These are phyloP conservation scores for Labrus mixtus DNA, from an alignment of 2,113 vertebrate species.

Conservation along the genomic window DNA sequence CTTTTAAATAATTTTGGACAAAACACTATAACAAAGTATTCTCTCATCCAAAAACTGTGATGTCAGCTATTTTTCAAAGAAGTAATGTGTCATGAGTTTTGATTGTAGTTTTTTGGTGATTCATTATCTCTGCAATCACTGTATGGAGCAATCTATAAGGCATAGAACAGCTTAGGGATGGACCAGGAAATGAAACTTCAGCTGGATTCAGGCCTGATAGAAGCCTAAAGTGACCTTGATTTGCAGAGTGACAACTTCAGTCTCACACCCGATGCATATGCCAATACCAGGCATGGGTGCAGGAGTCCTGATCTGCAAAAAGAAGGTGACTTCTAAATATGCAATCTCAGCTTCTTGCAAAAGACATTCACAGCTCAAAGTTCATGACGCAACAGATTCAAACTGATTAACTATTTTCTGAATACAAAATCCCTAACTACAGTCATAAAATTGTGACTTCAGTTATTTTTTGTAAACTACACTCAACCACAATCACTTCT, in stretches of 20 bases:
- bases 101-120: not conserved
- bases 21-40: no score
- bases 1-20: no score
- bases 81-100: not conserved
- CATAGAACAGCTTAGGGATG: not conserved
- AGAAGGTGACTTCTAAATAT: not conserved
- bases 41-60: no score
- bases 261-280: not conserved
- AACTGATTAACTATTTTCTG: not conserved
- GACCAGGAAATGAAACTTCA: not conserved
- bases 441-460: not conserved
- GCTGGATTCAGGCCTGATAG: not conserved
- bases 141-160: not conserved
- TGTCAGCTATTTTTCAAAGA: no score
- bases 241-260: not conserved
- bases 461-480: not conserved
- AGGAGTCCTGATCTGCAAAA: conserved; percentile 9
- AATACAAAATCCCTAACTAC: not conserved
- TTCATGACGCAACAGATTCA: not conserved
- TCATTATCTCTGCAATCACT: not conserved
- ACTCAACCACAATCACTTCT: not conserved
- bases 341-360: conserved; percentile 14
- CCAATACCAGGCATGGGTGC: not conserved
- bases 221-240: conserved; percentile 14
- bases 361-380: not conserved